Evolutionary conservation across 2,797 vertebrate species (phyloP).

Genomic region (Allenopithecus nigroviridis): DNA sequence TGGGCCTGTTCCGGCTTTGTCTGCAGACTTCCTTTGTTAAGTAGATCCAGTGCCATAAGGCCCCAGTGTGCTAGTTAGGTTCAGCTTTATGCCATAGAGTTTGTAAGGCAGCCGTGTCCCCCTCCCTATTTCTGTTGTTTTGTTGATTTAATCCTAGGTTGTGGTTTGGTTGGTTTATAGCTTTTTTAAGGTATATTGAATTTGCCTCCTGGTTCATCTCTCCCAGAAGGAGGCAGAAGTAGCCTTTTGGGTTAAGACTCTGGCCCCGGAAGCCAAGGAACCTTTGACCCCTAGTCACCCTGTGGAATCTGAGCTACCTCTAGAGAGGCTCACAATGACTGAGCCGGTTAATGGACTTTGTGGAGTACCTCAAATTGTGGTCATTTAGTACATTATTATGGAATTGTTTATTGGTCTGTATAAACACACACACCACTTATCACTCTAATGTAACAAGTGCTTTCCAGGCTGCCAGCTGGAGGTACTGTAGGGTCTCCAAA

Average conservation of each 20-base stretch:
- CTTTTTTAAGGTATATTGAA: neutral
- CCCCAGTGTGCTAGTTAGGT: neutral
- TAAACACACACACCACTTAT: constrained; percentile 22
- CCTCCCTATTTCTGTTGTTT: neutral
- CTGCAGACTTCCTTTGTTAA: neutral
- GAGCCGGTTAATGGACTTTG: constrained; percentile 22
- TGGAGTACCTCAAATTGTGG: constrained; percentile 20
- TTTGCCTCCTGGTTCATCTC: neutral
- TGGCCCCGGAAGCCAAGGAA: constrained; percentile 18
- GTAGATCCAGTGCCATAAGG: neutral
- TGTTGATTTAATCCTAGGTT: neutral
- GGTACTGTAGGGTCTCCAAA: neutral
- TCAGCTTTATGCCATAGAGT: neutral
- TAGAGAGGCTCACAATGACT: constrained; percentile 46
- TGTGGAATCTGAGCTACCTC: constrained; percentile 35
- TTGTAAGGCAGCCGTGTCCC: neutral
- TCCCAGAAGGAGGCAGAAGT: neutral
- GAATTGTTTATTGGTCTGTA: constrained; percentile 50
- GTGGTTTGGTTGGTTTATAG: neutral
- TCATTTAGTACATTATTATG: constrained; percentile 22
- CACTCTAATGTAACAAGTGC: constrained; percentile 52
- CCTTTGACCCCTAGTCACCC: constrained; percentile 51
- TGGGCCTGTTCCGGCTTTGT: neutral
- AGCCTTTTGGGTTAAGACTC: neutral
- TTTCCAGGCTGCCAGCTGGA: neutral